Evolutionary conservation across 2,797 vertebrate species (phyloP).

Genomic region (Gouania willdenowi): DNA sequence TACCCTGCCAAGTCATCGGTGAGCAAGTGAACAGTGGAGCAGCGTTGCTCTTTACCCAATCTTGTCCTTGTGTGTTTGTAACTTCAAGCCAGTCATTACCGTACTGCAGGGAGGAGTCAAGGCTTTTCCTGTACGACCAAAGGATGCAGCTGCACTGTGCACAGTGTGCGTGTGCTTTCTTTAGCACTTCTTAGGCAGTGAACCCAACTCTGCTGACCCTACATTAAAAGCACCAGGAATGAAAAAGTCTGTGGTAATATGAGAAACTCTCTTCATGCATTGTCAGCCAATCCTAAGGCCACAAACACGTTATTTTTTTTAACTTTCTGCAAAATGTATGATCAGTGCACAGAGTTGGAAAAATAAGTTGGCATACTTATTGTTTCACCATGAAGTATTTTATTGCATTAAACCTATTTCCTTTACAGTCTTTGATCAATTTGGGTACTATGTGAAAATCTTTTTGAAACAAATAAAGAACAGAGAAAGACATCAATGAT

Average conservation of each 20-base stretch:
- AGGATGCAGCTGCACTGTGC: conserved; percentile 47
- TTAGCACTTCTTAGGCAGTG: conserved; percentile 1
- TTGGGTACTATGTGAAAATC: no score
- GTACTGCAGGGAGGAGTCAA: conserved; percentile 38
- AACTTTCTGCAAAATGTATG: no score
- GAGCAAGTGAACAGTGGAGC: no score
- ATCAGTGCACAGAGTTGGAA: no score
- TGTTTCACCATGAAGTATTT: no score
- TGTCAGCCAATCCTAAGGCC: conserved; percentile 6
- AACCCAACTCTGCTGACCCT: conserved; percentile 17
- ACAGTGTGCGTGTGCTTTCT: background rate
- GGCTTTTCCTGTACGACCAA: conserved; percentile 34
- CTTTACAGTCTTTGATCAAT: no score
- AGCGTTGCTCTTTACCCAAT: background rate
- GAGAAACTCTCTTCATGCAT: background rate
- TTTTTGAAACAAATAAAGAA: no score
- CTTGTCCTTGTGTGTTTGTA: conserved; percentile 6
- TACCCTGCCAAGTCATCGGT: no score
- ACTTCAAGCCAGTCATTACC: conserved; percentile 51
- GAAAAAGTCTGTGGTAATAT: background rate
- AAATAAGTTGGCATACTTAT: no score
- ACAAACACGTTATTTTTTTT: no score
- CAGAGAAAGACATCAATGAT: no score
- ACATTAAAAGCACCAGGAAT: background rate
- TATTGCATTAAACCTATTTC: no score